Conservation (phyloP, 2,797 vertebrate species). For the Bradypus variegatus region DNA sequence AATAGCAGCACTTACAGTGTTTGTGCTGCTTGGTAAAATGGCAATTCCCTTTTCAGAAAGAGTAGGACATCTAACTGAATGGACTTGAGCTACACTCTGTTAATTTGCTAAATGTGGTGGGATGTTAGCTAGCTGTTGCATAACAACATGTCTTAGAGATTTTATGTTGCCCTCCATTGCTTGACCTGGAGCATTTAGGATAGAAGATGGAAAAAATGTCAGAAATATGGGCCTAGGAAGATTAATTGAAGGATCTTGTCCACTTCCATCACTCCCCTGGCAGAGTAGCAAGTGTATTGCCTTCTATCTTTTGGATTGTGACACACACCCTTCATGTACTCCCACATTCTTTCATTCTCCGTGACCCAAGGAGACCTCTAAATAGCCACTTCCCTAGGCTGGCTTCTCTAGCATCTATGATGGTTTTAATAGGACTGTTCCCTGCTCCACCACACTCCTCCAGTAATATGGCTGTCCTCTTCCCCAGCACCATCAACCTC, state of each 20-base stretch:
- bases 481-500: background rate
- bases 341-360: background rate
- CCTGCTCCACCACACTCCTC: background rate
- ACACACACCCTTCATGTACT: accelerated
- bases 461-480: background rate
- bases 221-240: background rate
- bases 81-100: background rate
- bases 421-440: background rate
- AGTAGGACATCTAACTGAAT: background rate
- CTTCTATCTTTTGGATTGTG: background rate
- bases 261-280: background rate
- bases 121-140: background rate
- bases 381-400: background rate
- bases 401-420: background rate
- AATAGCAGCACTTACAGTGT: background rate
- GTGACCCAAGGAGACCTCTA: background rate
- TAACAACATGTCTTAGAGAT: background rate
- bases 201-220: background rate
- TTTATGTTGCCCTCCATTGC: background rate
- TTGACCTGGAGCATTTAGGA: background rate
- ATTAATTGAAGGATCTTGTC: background rate
- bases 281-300: background rate
- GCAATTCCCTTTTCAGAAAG: background rate
- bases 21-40: background rate
- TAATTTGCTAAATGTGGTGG: background rate